Evolutionary conservation across 1,140 invertebrate genomes (phyloP).

Genomic region (Diprion similis): DNA sequence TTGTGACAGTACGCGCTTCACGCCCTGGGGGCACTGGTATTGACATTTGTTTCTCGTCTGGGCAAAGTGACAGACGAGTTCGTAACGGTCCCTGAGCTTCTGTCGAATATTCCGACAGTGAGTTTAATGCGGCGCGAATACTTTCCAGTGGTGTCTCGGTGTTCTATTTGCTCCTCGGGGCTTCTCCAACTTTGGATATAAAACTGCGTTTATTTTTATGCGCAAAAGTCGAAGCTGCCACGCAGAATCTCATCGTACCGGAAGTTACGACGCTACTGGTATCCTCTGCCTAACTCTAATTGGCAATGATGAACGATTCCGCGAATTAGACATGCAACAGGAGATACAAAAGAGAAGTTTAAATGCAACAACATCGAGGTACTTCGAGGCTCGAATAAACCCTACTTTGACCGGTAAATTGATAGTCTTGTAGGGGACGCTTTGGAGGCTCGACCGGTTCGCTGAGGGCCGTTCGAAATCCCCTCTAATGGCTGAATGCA

Average conservation of each 20-base stretch:
- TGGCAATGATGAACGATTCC: too few species aligned
- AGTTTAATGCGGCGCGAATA: slow-evolving; percentile 4
- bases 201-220: too few species aligned
- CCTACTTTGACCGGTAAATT: not conserved
- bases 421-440: not conserved
- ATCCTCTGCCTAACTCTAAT: too few species aligned
- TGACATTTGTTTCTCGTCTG: slow-evolving; percentile 1
- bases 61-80: not conserved
- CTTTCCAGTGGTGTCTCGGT: not conserved
- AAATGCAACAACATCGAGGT: not conserved
- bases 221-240: too few species aligned
- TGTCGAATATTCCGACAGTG: not conserved
- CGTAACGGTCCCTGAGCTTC: not conserved
- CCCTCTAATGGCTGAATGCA: not conserved
- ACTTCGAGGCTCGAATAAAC: not conserved
- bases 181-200: too few species aligned
- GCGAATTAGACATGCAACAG: not conserved
- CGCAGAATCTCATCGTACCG: too few species aligned
- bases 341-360: not conserved
- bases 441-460: not conserved
- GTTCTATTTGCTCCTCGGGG: not conserved
- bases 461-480: not conserved
- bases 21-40: not conserved
- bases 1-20: not conserved
- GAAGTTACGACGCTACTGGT: too few species aligned